phyloP scores from a whole-genome alignment of 2,113 vertebrate species.

The Gobius niger region DNA sequence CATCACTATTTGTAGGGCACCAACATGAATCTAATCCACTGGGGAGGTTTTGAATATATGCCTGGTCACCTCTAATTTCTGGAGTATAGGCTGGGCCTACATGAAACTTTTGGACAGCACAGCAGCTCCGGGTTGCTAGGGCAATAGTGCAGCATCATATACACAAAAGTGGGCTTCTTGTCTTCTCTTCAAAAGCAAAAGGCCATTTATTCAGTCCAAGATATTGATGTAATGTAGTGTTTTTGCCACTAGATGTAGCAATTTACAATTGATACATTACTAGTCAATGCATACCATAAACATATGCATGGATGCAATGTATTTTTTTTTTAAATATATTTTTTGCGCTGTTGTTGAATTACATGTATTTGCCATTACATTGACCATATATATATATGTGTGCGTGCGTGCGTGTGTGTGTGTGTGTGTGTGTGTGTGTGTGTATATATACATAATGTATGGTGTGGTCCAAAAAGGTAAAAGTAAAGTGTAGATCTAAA shows the following conservation, averaged over 20 bases:
- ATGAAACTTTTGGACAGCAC: conserved; percentile 53
- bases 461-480: not conserved
- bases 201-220: not conserved
- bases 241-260: conserved; percentile 68
- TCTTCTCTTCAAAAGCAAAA: not conserved
- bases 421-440: no score
- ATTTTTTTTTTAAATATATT: no score
- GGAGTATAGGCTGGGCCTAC: conserved; percentile 56
- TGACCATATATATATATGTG: not conserved
- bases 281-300: no score
- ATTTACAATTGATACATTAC: conserved; percentile 23
- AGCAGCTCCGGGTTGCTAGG: no score
- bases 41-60: conserved; percentile 6
- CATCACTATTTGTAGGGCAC: conserved; percentile 18
- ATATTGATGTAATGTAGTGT: conserved; percentile 40
- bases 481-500: not conserved
- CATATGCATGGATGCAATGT: no score
- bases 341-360: no score
- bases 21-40: conserved; percentile 39
- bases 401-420: no score
- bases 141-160: no score
- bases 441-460: not conserved
- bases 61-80: conserved; percentile 16
- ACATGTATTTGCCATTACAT: not conserved
- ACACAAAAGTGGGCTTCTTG: no score